These are phyloP conservation scores for Lampropteryx suffumata DNA, from an alignment of 2,888 invertebrate genomes.

Conservation along the genomic window DNA sequence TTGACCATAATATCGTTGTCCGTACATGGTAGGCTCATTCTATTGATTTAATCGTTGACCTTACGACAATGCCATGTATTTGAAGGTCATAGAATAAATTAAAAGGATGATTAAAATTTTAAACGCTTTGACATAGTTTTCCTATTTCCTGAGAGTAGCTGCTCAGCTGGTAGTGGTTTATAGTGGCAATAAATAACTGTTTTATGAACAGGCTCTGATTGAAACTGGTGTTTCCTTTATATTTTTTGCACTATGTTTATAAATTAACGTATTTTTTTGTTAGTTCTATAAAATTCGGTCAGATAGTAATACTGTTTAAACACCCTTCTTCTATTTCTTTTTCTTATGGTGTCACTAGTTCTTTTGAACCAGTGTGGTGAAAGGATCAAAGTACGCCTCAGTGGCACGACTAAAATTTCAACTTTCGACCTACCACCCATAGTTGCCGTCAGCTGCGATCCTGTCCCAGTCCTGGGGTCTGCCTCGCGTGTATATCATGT, in stretches of 20 bases:
- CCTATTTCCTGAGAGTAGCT: not conserved
- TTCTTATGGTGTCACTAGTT: too few relatives aligned
- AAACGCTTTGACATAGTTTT: constrained; percentile 1
- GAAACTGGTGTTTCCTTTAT: not conserved
- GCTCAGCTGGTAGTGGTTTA: not conserved
- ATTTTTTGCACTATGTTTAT: not conserved
- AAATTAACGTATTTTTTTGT: too few relatives aligned
- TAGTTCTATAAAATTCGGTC: too few relatives aligned
- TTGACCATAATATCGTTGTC: constrained; percentile 7
- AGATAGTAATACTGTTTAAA: too few relatives aligned
- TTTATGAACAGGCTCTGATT: not conserved
- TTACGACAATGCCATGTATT: constrained; percentile 5
- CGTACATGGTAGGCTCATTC: constrained; percentile 13
- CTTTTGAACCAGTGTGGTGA: too few relatives aligned
- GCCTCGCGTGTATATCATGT: constrained; percentile 89
- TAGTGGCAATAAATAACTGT: not conserved
- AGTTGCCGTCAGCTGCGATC: constrained; percentile 86
- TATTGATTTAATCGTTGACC: constrained; percentile 13
- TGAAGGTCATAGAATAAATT: constrained; percentile 13
- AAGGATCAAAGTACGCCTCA: too few relatives aligned
- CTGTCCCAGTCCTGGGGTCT: constrained; percentile 88
- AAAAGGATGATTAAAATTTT: not conserved
- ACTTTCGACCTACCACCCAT: constrained; percentile 84
- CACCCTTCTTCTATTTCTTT: too few relatives aligned
- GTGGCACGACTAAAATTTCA: too few relatives aligned